A percentile compares a stretch with the other conserved stretches of the same genome.
phyloP scores from a whole-genome alignment of 2,113 vertebrate genomes.

The Barnardius zonarius region DNA sequence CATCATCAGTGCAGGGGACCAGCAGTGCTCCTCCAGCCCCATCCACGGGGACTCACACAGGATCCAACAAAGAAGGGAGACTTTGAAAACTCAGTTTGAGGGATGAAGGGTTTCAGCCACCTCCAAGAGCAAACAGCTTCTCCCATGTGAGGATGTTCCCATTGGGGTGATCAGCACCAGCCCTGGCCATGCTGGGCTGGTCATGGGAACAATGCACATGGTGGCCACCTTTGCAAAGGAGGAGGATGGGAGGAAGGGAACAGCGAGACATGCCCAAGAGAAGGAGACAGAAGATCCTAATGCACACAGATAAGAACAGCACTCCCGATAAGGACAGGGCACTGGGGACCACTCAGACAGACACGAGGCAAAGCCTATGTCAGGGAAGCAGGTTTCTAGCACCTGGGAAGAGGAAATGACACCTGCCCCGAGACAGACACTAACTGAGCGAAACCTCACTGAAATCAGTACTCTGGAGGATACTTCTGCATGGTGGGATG shows the following conservation, averaged over 20 bases:
- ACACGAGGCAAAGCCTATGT: accelerated
- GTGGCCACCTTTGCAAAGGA: neutral
- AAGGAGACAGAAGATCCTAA: neutral
- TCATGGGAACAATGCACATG: accelerated
- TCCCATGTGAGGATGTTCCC: accelerated
- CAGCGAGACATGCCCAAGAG: neutral
- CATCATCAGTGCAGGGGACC: neutral
- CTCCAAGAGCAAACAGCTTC: neutral
- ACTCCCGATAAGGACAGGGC: too few relatives aligned
- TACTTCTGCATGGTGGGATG: accelerated
- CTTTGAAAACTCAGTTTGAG: neutral
- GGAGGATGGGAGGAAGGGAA: neutral
- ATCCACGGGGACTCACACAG: accelerated
- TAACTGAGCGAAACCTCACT: neutral
- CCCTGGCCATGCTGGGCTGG: accelerated
- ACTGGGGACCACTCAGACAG: accelerated
- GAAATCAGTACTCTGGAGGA: neutral
- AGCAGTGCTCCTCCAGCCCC: neutral
- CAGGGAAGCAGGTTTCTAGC: neutral
- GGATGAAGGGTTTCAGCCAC: neutral
- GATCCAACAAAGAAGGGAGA: neutral
- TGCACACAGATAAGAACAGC: neutral
- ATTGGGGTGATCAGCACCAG: neutral
- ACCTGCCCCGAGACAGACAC: neutral
- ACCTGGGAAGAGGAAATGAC: neutral